phyloP scores from a whole-genome alignment of 1,140 invertebrate species.

The Eumeta japonica region DNA sequence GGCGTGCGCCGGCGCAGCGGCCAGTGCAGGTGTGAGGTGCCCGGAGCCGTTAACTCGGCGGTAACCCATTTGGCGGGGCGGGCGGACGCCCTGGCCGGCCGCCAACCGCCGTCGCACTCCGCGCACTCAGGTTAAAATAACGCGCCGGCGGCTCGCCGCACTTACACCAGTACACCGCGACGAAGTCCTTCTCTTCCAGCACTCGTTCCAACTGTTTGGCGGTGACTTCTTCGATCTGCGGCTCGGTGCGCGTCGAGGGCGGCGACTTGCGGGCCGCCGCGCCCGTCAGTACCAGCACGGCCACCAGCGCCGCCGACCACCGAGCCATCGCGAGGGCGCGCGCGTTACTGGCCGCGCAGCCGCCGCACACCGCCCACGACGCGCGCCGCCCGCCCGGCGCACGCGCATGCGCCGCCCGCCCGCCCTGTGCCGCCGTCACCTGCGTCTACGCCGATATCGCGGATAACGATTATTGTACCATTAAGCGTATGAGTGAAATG shows the following conservation, averaged over 20 bases:
- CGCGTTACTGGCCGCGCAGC: conserved; percentile 35
- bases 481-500: too few species aligned
- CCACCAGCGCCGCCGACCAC: conserved; percentile 54
- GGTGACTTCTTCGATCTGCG: conserved; percentile 88
- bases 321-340: conserved; percentile 57
- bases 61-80: conserved; percentile 36
- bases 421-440: too few species aligned
- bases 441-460: background rate
- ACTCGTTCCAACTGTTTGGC: conserved; percentile 86
- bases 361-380: conserved; percentile 15
- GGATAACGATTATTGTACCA: too few species aligned
- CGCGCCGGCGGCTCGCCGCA: conserved; percentile 35
- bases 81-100: conserved; percentile 17
- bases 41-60: conserved; percentile 39
- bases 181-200: conserved; percentile 86
- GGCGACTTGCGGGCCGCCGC: conserved; percentile 40
- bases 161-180: conserved; percentile 96
- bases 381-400: conserved; percentile 33
- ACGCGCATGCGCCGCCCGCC: too few species aligned
- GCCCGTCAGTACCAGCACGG: conserved; percentile 30
- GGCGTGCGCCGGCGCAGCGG: conserved; percentile 12
- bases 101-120: conserved; percentile 13
- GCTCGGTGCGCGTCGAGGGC: conserved; percentile 58
- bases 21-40: conserved; percentile 12
- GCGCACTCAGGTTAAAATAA: conserved; percentile 13